Base-by-base conservation (phyloP, 2,888 invertebrate genomes). In the Pristionchus japonicus region DNA sequence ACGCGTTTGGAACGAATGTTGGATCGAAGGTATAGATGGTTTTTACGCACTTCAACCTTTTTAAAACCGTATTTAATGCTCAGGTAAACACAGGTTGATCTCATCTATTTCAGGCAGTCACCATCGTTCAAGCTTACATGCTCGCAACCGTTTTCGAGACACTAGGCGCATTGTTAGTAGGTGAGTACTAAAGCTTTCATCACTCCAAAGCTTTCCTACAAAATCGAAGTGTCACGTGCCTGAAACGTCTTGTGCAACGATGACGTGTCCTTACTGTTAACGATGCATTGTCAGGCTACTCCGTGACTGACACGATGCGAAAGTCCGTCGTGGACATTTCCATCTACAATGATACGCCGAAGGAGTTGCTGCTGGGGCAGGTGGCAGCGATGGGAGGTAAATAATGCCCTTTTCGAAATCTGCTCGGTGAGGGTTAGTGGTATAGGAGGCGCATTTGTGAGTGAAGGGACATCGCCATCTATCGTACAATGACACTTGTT, bases 1-100 rank as follows among this genome's bases (percentile, higher is more conserved):
- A 99, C 95, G 98, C 98, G 20, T 99, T 99, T 95, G 99, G 99
- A 31, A 99, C 99, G 82, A 98, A 98, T 90, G 98, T n/a, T n/a
- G n/a, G n/a, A n/a, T 37, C n/a, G 20, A 43, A 43, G 43, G 43
- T 43, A 43, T 43, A n/a, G n/a, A n/a, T n/a, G n/a, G n/a, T n/a
- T n/a, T n/a, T n/a, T n/a, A n/a, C n/a, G n/a, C n/a, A n/a, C n/a
- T n/a, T n/a, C n/a, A n/a, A n/a, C n/a, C n/a, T n/a, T n/a, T n/a
- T n/a, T n/a, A n/a, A n/a, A n/a, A n/a, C n/a, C n/a, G n/a, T n/a
- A n/a, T n/a, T n/a, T n/a, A n/a, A n/a, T n/a, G n/a, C n/a, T n/a
- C n/a, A n/a, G n/a, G n/a, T n/a, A n/a, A n/a, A n/a, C n/a, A n/a
- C n/a, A n/a, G n/a, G 43, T 43, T 43, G 43, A n/a, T n/a, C n/a